Base-by-base conservation (phyloP, 1,140 invertebrate species). In the Solenopsis invicta region DNA sequence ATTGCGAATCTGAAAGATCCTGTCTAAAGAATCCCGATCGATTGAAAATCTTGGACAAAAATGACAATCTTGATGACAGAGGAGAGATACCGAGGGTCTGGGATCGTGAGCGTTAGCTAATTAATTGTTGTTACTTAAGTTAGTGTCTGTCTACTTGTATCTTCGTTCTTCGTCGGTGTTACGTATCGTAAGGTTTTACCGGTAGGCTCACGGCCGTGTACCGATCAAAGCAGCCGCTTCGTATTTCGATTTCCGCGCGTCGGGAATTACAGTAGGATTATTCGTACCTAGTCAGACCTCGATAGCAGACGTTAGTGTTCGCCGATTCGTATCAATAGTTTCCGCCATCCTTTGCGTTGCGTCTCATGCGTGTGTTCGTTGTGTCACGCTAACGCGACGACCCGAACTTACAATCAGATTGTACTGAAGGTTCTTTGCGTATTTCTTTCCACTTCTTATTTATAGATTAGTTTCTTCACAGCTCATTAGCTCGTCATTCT, bases 131-230 rank as follows among this genome's bases (percentile, higher is more conserved):
- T 84, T 84, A 37, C 45, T 75, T 75, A 84, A 84, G 69, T 84
- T 84, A 84, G 41, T 84, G 69, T 75, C 45, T 75, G 29, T 66
- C 64, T 84, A 74, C 34, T 84, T 74, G 80, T 84, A 84, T 74
- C 80, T 84, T 84, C 9, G 69, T 84, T 81, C 76, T 78, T 81
- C 34, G 21, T 81, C 54, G 54, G 29, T 84, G 80, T 84, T 84
- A 61, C 29, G 41, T 74, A 84, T n/a, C 24, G 37, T 84, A 74
- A 62, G 54, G 16, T 62, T 84, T 84, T 50, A 75, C 54, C 54
- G 24, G 54, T 54, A 67, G 74, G 45, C 61, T 75, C 6, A n/a
- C 29, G 41, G 54, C 24, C 24, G 37, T 77, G 74, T 24, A 76
- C 9, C 74, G 56, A 34, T 78, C 61, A n/a, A 66, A 45, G 37